Percentiles rank a stretch among this genome's conserved stretches.
Conservation (phyloP, 2,113 vertebrate species). For the Isichthys henryi region DNA sequence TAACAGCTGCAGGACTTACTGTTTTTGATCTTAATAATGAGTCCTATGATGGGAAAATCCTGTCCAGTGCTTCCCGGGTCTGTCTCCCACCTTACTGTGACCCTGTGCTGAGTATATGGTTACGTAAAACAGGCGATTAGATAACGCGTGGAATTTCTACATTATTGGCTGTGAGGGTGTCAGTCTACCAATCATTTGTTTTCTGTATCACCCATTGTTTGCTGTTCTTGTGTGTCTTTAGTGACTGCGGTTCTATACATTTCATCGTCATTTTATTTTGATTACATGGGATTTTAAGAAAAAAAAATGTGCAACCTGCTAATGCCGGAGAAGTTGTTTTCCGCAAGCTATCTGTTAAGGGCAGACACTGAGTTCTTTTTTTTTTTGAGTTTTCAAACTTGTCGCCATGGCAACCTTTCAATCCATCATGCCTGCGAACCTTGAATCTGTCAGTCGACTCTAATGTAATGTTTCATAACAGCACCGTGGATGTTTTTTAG, state of each 20-base stretch:
- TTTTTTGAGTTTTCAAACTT: neutral
- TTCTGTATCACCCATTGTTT: neutral
- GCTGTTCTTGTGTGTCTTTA: neutral
- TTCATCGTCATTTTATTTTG: neutral
- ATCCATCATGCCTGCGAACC: neutral
- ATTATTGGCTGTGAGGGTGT: neutral
- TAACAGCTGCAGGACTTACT: neutral
- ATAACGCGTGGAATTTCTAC: neutral
- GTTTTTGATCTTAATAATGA: neutral
- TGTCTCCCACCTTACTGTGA: neutral
- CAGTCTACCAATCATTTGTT: neutral
- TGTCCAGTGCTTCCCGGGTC: neutral
- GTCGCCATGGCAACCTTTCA: constrained; percentile 10
- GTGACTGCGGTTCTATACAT: neutral
- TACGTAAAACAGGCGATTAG: neutral
- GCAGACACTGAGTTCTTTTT: neutral
- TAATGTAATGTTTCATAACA: neutral
- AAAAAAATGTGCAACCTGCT: neutral
- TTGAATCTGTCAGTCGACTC: constrained; percentile 10
- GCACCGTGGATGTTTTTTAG: neutral
- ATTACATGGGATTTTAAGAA: neutral
- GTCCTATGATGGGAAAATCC: neutral
- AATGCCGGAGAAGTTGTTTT: neutral
- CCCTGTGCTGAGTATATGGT: neutral
- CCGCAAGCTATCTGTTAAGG: neutral